Base-by-base conservation (phyloP, 2,797 vertebrate species). In the Leucoraja ocellata region DNA sequence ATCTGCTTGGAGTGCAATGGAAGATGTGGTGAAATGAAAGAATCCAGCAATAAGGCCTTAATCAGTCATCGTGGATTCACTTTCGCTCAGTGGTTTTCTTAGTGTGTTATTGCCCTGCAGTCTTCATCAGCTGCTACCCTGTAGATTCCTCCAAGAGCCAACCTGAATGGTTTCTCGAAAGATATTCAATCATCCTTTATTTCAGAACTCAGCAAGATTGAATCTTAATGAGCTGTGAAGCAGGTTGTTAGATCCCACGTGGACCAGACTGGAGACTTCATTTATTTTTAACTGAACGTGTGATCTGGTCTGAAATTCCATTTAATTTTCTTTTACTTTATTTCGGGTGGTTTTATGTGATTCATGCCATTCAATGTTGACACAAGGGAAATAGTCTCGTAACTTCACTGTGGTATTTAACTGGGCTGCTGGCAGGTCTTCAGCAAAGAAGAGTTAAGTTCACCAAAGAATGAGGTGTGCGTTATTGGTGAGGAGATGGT, bases 11-110 rank as follows among this genome's bases (percentile, higher is more conserved):
- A 68, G 84, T 36, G 63, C 21, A 74, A 68, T 88, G 84, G n/a
- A 18, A n/a, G 61, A 88, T 68, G 61, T 86, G 84, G 10, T 88
- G 84, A 88, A 88, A 88, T 88, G 63, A 36, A 6, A 36, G n/a
- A 68, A 36, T 5, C 61, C 84, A 88, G n/a, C 14, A 18, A 1
- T 7, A 88, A 88, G 61, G 63, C 32, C 32, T 88, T 88, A 88
- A 32, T 68, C 84, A 63, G 84, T 36, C 32, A 32, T 36, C n/a
- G 18, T 68, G 58, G 61, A 36, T 68, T 65, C 63, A 68, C 63
- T 65, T 32, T 68, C 6, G 0, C 61, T 8, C 61, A 36, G 61
- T 32, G n/a, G 61, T 36, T 88, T 68, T 88, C 84, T 68, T 88
- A 7, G 10, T 36, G 61, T 21, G 36, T 68, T 36, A 32, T 21